These are phyloP conservation scores for Mesembrinibis cayennensis DNA, from an alignment of 2,113 vertebrate species.

Conservation along the genomic window DNA sequence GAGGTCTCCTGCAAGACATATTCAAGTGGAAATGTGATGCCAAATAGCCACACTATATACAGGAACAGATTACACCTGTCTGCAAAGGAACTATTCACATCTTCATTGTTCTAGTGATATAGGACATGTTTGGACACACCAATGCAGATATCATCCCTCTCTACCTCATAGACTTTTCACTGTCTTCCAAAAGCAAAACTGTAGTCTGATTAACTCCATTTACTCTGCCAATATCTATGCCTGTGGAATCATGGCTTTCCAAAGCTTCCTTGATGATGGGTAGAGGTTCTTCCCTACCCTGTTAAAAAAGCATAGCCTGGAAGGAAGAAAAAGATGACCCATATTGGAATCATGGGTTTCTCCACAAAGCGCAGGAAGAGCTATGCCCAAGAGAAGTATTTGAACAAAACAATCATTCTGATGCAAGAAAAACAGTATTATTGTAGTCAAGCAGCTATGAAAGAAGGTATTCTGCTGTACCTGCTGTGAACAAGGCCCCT, in stretches of 20 bases:
- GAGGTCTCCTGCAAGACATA: background rate
- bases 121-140: background rate
- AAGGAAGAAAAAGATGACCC: background rate
- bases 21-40: background rate
- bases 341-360: background rate
- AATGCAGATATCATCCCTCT: background rate
- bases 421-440: slow-evolving; percentile 27
- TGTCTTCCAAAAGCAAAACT: background rate
- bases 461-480: slow-evolving; percentile 53
- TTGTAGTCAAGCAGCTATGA: slow-evolving; percentile 17
- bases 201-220: background rate
- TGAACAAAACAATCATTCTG: slow-evolving; percentile 37
- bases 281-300: background rate
- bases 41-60: background rate
- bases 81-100: background rate
- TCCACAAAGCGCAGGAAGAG: background rate
- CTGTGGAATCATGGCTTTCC: background rate
- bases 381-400: background rate
- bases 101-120: background rate
- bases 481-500: slow-evolving; percentile 44
- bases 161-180: background rate
- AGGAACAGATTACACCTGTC: background rate
- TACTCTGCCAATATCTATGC: background rate
- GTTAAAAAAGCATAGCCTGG: background rate
- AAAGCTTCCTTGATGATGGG: background rate